A percentile compares a stretch with the other conserved stretches of the same genome.
Conservation (phyloP, 2,888 invertebrate genomes). For the Anarsia innoxiella region DNA sequence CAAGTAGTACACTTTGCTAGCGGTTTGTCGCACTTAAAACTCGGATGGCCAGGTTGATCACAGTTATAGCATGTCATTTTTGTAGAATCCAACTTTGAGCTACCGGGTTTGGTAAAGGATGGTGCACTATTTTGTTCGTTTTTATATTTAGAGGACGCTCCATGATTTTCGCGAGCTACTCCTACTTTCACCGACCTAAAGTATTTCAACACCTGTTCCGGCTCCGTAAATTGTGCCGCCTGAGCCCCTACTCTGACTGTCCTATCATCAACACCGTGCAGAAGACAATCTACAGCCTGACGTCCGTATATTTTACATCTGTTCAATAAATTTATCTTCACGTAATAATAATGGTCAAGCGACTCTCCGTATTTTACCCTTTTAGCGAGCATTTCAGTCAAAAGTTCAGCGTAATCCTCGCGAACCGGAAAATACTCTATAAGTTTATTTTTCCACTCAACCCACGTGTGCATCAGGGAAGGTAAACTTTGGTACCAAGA, state of each 20-base stretch:
- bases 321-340: constrained; percentile 3
- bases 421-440: constrained; percentile 9
- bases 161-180: neutral
- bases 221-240: constrained; percentile 1
- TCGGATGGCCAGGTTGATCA: neutral
- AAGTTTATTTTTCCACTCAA: constrained; percentile 11
- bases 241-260: constrained; percentile 7
- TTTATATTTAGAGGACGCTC: neutral
- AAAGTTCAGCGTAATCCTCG: constrained; percentile 5
- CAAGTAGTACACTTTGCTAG: neutral
- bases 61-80: constrained; percentile 1
- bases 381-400: constrained; percentile 8
- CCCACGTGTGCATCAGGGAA: constrained; percentile 4
- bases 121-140: neutral
- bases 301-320: neutral
- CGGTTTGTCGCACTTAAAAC: constrained; percentile 1
- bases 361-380: constrained; percentile 5
- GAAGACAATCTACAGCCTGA: constrained; percentile 5
- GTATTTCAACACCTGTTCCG: constrained; percentile 4
- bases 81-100: neutral
- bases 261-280: constrained; percentile 4
- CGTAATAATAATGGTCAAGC: constrained; percentile 6
- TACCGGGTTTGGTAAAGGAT: neutral
- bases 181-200: constrained; percentile 3
- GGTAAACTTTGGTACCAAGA: constrained; percentile 18